phyloP scores from a whole-genome alignment of 2,888 invertebrate species.

The Deroplatys truncata region DNA sequence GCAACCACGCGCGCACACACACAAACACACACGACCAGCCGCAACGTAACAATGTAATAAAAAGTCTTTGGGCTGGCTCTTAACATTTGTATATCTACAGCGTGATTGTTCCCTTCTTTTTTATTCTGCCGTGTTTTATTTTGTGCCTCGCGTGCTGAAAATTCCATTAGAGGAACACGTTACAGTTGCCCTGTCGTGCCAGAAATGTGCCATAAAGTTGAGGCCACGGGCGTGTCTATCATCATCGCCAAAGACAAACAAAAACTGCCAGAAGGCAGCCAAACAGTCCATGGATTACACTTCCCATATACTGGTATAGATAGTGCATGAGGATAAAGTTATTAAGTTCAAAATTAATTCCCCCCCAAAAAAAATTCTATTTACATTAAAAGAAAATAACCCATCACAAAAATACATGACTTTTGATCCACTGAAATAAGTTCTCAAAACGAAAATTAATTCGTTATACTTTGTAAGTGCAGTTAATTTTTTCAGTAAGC shows the following conservation, averaged over 20 bases:
- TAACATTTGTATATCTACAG: neutral
- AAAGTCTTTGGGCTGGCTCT: neutral
- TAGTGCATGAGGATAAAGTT: too few relatives aligned
- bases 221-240: neutral
- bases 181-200: neutral
- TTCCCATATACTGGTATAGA: too few relatives aligned
- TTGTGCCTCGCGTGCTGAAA: neutral
- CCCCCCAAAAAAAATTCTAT: too few relatives aligned
- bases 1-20: neutral
- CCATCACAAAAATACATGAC: too few relatives aligned
- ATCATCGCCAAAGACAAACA: neutral
- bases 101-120: neutral
- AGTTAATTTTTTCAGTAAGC: too few relatives aligned
- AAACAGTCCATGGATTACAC: neutral
- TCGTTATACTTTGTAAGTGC: too few relatives aligned
- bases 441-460: too few relatives aligned
- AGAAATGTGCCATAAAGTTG: neutral
- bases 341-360: too few relatives aligned
- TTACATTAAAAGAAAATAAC: too few relatives aligned
- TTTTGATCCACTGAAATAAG: too few relatives aligned
- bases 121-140: neutral
- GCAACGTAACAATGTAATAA: neutral
- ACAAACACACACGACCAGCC: conserved; percentile 10
- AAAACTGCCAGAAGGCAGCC: neutral
- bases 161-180: neutral